These are phyloP conservation scores for Chaenodraco wilsoni DNA, from an alignment of 2,797 vertebrate genomes.

Conservation along the genomic window DNA sequence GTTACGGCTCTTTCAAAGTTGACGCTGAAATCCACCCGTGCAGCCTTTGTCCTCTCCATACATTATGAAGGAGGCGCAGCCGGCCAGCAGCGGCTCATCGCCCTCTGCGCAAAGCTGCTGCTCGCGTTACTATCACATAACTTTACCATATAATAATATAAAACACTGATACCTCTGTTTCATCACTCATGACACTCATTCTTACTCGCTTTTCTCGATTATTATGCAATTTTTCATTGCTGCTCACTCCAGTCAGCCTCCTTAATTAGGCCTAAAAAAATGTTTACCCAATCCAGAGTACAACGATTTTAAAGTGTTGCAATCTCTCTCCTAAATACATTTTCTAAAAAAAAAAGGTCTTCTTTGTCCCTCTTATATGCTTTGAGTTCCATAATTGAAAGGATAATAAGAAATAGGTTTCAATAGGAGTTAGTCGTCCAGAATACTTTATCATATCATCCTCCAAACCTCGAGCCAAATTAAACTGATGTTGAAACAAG, in stretches of 20 bases:
- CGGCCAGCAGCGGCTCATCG: slow-evolving; percentile 62
- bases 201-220: background rate
- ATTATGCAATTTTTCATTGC: background rate
- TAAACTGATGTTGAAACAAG: slow-evolving; percentile 63
- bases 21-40: slow-evolving; percentile 78
- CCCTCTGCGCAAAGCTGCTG: slow-evolving; percentile 32
- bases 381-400: background rate
- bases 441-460: background rate
- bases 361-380: no score
- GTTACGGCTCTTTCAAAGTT: slow-evolving; percentile 80
- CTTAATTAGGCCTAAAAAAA: background rate
- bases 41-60: slow-evolving; percentile 77
- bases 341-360: background rate
- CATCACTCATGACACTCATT: background rate
- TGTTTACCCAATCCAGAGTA: background rate
- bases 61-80: slow-evolving; percentile 83
- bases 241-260: background rate
- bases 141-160: slow-evolving; percentile 10
- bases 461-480: slow-evolving; percentile 37
- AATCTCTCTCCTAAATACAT: background rate
- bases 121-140: slow-evolving; percentile 51
- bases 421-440: background rate
- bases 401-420: background rate
- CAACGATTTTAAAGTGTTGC: background rate
- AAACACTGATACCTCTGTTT: background rate